A percentile compares a stretch with the other conserved stretches of the same genome.
These are phyloP conservation scores for Onthophagus sagittarius DNA, from an alignment of 2,888 invertebrate genomes.

Conservation along the genomic window DNA sequence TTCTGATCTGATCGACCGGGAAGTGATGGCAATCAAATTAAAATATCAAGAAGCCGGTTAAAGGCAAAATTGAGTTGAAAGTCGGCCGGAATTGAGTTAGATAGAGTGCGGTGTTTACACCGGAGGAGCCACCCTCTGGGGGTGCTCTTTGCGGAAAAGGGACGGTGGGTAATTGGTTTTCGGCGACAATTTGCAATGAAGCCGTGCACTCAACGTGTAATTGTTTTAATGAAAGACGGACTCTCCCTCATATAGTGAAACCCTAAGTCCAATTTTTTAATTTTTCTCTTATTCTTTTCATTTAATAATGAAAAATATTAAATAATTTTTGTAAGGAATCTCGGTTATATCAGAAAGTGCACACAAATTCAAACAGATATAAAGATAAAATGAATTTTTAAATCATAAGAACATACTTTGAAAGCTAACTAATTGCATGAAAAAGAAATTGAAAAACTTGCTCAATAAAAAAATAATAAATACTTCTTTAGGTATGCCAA, in stretches of 20 bases:
- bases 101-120: slow-evolving; percentile 22
- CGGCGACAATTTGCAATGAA: not conserved
- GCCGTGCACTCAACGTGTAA: not conserved
- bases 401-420: no score
- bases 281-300: not conserved
- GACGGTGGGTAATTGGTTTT: not conserved
- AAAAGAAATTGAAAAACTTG: no score
- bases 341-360: no score
- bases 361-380: no score
- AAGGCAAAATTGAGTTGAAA: slow-evolving; percentile 21
- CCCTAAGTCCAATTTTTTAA: not conserved
- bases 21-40: not conserved
- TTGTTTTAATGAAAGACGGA: not conserved
- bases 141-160: not conserved
- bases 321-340: no score
- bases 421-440: no score
- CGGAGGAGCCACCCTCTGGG: slow-evolving; percentile 9
- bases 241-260: not conserved
- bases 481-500: no score
- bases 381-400: no score
- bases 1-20: not conserved
- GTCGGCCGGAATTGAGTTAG: slow-evolving; percentile 24
- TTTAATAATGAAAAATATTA: not conserved
- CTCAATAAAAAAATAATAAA: no score
- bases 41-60: slow-evolving; percentile 12